Evolutionary conservation across 2,888 invertebrate species (phyloP), one percentile per base, ranked within the genome.

Genomic region (Mimachlamys varia): DNA sequence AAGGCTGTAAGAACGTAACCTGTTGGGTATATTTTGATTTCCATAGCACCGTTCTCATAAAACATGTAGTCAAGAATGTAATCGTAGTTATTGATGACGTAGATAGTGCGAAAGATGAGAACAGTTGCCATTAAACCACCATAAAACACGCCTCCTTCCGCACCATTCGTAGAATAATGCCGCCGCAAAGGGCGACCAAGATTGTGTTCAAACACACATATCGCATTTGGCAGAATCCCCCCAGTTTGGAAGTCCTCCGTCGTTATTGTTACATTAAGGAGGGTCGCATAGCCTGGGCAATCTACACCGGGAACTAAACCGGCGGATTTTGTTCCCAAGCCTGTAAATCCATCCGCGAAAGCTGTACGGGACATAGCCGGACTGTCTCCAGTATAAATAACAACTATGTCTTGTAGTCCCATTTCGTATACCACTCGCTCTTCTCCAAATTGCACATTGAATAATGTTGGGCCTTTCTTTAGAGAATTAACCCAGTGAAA

Each of bases 361-460:
- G 95, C 93, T 55, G 95, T 93, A 89, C 94, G 92, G 88, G 94
- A 93, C 49, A 94, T 92, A 0, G 93, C 93, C 0, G 96, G 96
- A 44, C 93, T 94, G 89, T 94, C 91, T 0, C 96, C 96, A 13
- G 95, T 92, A 91, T 96, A 96, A 38, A 96, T 91, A 0, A 95
- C 95, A 0, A 93, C 93, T 0, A 96, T 94, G 91, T 96, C 96
- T 92, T 96, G 95, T 92, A 96, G 94, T 90, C 96, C 95, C 19
- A 96, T 90, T 91, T 96, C 96, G 91, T 96, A 96, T n/a, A 95
- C 92, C n/a, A 96, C 94, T 38, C 95, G 90, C 90, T 95, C 95
- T 2, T 93, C 93, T 19, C 91, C 89, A 92, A 95, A 96, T 4
- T 93, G 92, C 37, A 96, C 92, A 90, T 95, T 94, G 62, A 94